Evolutionary conservation across 2,888 invertebrate species (phyloP).

Genomic region (Oasisia sp.): DNA sequence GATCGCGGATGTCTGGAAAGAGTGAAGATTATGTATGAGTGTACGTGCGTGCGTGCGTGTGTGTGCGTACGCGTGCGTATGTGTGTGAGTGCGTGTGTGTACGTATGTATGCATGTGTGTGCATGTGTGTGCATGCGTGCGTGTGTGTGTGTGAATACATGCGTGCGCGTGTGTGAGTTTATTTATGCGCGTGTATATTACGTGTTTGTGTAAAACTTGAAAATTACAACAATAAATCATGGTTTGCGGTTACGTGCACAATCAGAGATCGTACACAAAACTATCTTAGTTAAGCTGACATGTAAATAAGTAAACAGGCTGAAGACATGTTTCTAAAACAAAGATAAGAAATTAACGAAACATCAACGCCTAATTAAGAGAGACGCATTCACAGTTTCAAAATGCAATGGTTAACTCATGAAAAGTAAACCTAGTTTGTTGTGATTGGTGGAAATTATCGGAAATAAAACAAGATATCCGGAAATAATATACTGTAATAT

Average conservation of each 20-base stretch:
- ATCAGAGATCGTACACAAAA: background rate
- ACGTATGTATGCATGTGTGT: too few species aligned
- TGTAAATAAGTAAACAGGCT: background rate
- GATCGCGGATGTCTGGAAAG: constrained; percentile 58
- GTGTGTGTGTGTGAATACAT: too few species aligned
- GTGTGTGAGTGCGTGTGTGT: background rate
- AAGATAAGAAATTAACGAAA: too few species aligned
- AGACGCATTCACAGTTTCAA: too few species aligned
- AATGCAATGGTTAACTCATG: too few species aligned
- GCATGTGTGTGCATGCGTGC: background rate
- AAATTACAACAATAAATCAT: background rate
- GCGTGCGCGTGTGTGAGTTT: too few species aligned
- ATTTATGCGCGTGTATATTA: background rate
- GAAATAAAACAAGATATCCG: too few species aligned
- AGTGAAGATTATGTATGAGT: background rate
- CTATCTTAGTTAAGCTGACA: background rate
- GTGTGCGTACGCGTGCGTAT: too few species aligned
- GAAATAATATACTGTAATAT: too few species aligned
- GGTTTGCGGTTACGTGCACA: background rate
- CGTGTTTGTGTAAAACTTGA: background rate
- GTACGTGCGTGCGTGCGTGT: background rate
- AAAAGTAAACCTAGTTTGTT: too few species aligned
- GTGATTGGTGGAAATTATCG: too few species aligned
- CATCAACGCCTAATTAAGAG: too few species aligned
- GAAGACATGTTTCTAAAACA: background rate